Evolutionary conservation across 2,113 vertebrate species (phyloP).

Genomic region (Tricholaema leucomelas): DNA sequence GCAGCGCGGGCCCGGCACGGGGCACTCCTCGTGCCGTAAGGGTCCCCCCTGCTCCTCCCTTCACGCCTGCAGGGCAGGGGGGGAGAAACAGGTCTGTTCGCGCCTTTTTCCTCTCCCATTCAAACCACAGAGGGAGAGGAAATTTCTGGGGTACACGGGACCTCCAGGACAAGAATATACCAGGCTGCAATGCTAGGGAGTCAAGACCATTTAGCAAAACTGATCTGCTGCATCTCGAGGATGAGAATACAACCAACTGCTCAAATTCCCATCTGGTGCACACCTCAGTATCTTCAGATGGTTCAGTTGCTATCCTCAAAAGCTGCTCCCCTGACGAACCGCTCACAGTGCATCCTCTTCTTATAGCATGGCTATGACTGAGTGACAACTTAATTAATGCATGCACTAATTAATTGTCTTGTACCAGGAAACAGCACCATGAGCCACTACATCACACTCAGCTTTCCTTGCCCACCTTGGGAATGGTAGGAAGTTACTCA

Average conservation of each 20-base stretch:
- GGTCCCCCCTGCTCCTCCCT: too few species aligned
- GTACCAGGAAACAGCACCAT: background rate
- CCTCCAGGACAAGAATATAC: too few species aligned
- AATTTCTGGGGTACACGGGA: too few species aligned
- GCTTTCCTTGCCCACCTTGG: too few species aligned
- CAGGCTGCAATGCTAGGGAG: too few species aligned
- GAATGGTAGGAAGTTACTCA: background rate
- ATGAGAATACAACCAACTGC: background rate
- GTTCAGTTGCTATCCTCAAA: background rate
- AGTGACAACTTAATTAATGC: background rate
- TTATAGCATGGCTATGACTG: background rate
- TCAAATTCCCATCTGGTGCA: background rate
- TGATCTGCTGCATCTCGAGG: rapidly evolving
- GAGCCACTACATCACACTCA: too few species aligned
- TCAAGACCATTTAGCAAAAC: background rate
- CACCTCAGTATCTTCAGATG: background rate
- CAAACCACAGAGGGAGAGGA: too few species aligned
- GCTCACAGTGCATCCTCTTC: background rate
- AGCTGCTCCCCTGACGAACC: background rate
- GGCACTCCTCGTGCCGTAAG: too few species aligned
- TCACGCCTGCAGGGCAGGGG: too few species aligned
- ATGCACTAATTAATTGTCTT: background rate
- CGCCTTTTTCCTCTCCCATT: too few species aligned
- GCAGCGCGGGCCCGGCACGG: too few species aligned
- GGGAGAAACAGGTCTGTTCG: too few species aligned